Evolutionary conservation across 2,113 vertebrate species (phyloP), one percentile per base, ranked within the genome.

Genomic region (Corydoras sp.): DNA sequence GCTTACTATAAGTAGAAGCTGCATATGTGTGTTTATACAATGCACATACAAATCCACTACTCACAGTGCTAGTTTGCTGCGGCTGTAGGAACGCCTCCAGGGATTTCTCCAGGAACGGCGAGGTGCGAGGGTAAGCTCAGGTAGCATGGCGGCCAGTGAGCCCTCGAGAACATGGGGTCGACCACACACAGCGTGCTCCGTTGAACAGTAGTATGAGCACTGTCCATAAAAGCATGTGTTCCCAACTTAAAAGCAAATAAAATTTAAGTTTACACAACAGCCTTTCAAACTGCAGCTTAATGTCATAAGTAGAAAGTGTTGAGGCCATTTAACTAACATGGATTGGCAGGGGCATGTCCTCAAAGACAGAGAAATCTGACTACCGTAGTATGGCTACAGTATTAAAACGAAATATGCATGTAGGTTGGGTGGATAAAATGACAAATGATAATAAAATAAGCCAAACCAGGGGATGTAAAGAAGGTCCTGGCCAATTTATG

Each of bases 191-290:
- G 92, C 92, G 0, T 95, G 92, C 73, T 95, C 93, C 0, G 92
- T 92, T 14, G 91, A 91, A 73, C 93, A 95, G 84, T 95, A 95
- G 82, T 95, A 95, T n/a, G 92, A 92, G 58, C 93, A 95, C 78
- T 85, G 88, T 3, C 93, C 93, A 0, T 91, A 92, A 89, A 95
- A 94, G 81, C 93, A 95, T 43, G 88, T 1, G 0, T 90, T 94
- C 3, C 90, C 91, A 77, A 87, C 93, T 94, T 11, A 18, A n/a
- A 30, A 9, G 69, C 6, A 65, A 7, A 72, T 18, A 72, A 18
- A 62, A 43, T 43, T 43, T 0, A 43, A 43, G 35, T 43, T 43
- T 2, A 4, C 35, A 43, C 35, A 4, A 43, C 4, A 43, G 35
- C 35, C 35, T 2, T 43, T 4, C 4, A 43, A 43, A 43, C 4